A percentile compares a stretch with the other conserved stretches of the same genome.
Evolutionary conservation across 2,113 vertebrate genomes (phyloP).

Genomic region (Sylvietta virens): DNA sequence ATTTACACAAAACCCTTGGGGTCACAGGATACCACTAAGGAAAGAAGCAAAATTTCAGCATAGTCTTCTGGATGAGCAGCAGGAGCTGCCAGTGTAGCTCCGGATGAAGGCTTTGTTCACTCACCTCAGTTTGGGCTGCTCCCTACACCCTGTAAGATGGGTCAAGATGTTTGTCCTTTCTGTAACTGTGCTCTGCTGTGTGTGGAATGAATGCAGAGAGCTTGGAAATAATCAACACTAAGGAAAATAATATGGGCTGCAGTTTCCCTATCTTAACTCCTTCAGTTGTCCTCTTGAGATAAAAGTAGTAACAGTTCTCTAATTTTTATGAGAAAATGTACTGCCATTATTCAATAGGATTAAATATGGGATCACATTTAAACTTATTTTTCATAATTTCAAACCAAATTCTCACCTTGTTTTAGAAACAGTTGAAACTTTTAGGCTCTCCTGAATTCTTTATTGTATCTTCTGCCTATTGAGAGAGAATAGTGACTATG

Average conservation of each 20-base stretch:
- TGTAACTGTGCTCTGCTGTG: background rate
- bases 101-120: background rate
- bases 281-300: background rate
- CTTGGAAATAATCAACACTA: background rate
- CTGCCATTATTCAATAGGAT: background rate
- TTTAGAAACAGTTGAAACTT: background rate
- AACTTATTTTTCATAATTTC: background rate
- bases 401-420: background rate
- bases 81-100: background rate
- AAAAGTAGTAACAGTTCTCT: background rate
- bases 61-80: background rate
- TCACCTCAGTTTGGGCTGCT: background rate
- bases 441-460: background rate
- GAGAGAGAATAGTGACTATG: background rate
- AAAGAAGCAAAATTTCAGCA: background rate
- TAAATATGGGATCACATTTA: background rate
- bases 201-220: background rate
- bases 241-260: background rate
- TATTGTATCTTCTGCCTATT: background rate
- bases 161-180: background rate
- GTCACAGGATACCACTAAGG: background rate
- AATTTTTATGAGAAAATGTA: background rate
- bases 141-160: fast-evolving
- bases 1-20: background rate
- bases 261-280: background rate